phyloP scores from a whole-genome alignment of 2,888 invertebrate genomes.

The Sicus ferrugineus region DNA sequence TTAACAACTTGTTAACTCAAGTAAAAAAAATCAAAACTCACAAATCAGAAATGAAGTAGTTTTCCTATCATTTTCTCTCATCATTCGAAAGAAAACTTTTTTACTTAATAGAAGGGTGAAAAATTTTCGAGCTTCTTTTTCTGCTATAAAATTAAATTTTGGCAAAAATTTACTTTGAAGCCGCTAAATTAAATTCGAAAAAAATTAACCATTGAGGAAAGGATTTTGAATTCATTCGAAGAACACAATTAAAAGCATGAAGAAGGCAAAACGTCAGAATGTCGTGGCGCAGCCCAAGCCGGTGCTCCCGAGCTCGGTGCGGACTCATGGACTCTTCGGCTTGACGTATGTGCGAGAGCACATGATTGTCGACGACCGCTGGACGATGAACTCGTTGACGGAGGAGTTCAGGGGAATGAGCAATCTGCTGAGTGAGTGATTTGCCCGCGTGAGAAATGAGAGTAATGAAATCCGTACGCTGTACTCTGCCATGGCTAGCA shows the following conservation, averaged over 20 bases:
- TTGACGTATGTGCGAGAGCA: conserved; percentile 56
- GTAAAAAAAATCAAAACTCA: background rate
- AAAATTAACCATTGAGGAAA: background rate
- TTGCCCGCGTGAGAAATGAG: background rate
- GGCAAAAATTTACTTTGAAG: background rate
- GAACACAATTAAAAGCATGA: background rate
- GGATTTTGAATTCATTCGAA: background rate
- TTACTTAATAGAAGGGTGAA: background rate
- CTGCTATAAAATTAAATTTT: background rate
- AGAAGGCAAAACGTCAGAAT: background rate
- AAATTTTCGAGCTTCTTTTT: background rate
- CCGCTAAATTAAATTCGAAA: background rate
- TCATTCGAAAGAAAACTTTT: background rate
- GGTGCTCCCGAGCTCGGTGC: conserved; percentile 53
- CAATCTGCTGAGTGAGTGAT: conserved; percentile 53
- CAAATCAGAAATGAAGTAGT: background rate
- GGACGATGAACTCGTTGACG: conserved; percentile 56
- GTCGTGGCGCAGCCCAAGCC: conserved; percentile 48
- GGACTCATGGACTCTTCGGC: conserved; percentile 61
- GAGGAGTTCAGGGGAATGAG: conserved; percentile 58
- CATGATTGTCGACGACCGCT: conserved; percentile 57
- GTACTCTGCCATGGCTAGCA: conserved; percentile 40
- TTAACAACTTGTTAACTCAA: background rate
- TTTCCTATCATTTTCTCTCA: background rate
- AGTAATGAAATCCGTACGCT: background rate